Percentiles rank a stretch among this genome's conserved stretches.
Evolutionary conservation across 2,888 invertebrate species (phyloP).

Genomic region (Chamaedrilus cognettii): DNA sequence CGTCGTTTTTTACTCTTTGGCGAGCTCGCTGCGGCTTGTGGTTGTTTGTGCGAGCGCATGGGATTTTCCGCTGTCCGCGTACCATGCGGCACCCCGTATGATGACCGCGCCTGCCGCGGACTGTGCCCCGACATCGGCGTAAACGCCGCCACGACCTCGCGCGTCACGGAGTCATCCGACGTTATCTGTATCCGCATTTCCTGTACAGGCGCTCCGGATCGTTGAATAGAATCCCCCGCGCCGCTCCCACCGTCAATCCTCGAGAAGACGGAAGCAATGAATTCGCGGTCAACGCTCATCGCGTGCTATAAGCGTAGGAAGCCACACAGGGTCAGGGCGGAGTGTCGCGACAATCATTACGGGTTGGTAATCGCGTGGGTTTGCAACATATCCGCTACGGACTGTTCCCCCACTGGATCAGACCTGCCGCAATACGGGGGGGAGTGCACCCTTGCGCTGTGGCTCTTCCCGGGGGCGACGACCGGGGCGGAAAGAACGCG

Average conservation of each 20-base stretch:
- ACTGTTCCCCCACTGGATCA: background rate
- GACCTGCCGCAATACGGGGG: background rate
- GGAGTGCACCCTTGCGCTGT: background rate
- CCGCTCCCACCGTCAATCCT: background rate
- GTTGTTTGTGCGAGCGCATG: too few relatives aligned
- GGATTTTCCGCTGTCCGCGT: background rate
- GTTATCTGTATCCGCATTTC: background rate
- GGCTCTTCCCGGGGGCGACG: background rate
- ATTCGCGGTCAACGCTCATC: background rate
- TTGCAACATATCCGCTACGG: background rate
- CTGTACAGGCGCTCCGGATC: background rate
- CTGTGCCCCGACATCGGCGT: background rate
- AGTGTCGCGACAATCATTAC: background rate
- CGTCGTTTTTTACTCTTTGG: background rate
- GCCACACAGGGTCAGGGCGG: background rate
- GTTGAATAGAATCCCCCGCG: background rate
- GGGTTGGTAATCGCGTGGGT: background rate
- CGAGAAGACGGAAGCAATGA: background rate
- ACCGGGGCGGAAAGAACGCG: slow-evolving; percentile 1
- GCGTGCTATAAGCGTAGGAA: background rate
- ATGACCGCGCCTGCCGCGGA: background rate
- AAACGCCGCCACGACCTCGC: background rate
- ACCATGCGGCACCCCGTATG: background rate
- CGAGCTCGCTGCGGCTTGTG: background rate
- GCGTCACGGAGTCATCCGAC: background rate